A percentile compares a stretch with the other conserved stretches of the same genome.
Conservation (phyloP, 2,888 invertebrate species). For the Reticulitermes lucifugus region DNA sequence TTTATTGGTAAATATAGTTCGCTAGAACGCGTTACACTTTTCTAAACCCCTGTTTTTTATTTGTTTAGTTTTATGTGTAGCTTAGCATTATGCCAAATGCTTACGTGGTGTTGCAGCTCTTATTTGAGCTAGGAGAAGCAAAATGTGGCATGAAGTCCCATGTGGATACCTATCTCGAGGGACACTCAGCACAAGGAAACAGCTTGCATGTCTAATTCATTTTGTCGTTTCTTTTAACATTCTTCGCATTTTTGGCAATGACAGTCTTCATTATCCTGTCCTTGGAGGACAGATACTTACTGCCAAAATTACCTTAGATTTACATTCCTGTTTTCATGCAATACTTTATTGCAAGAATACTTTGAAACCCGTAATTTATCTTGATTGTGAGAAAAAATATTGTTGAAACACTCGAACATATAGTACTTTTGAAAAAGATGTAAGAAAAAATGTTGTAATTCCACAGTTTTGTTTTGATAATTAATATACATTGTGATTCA, state of each 20-base stretch:
- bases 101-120: not conserved
- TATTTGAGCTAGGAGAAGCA: not conserved
- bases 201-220: not conserved
- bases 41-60: not conserved
- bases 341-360: not conserved
- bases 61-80: not conserved
- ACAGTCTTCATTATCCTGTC: not conserved
- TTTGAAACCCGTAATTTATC: not conserved
- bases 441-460: no score
- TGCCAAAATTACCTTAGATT: not conserved
- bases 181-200: not conserved
- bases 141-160: not conserved
- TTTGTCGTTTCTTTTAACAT: not conserved
- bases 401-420: no score
- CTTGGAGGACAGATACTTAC: not conserved
- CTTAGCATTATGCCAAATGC: not conserved
- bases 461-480: no score
- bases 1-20: no score
- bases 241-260: not conserved
- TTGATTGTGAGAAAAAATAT: not conserved
- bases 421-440: no score
- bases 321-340: not conserved
- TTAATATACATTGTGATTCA: no score
- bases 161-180: not conserved
- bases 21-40: not conserved